A percentile compares a stretch with the other conserved stretches of the same genome.
phyloP scores from a whole-genome alignment of 2,113 vertebrate genomes.

The Mesocricetus auratus region DNA sequence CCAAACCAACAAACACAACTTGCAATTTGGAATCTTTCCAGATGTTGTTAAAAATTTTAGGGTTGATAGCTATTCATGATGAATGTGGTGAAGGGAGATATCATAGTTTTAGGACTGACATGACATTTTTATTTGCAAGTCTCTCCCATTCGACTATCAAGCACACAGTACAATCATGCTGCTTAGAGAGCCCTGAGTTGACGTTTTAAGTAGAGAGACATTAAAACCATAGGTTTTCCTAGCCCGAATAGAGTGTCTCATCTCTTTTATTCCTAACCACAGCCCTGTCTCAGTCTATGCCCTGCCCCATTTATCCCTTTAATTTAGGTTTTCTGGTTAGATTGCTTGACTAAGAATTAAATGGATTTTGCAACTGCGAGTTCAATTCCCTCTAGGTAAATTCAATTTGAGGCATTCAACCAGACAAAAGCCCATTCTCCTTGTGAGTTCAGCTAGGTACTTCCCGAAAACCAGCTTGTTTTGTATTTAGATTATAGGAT shows the following conservation, averaged over 20 bases:
- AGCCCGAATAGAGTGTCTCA: constrained; percentile 1
- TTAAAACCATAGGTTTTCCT: constrained; percentile 3
- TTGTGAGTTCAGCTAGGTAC: not conserved
- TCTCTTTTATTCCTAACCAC: not conserved
- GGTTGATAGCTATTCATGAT: not conserved
- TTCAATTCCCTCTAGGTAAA: constrained; percentile 30
- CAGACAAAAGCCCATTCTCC: not conserved
- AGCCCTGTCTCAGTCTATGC: not conserved
- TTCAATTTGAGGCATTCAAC: constrained; percentile 34
- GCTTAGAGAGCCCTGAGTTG: not conserved
- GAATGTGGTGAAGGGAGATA: not conserved
- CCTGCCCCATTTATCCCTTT: constrained; percentile 22
- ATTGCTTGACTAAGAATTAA: constrained; percentile 36
- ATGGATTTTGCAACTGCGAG: constrained; percentile 42
- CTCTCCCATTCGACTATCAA: not conserved
- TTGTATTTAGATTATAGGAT: constrained; percentile 20
- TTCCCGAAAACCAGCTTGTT: constrained; percentile 34
- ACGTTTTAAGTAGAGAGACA: not conserved
- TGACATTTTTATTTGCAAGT: constrained; percentile 39
- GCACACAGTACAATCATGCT: not conserved
- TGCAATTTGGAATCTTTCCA: constrained; percentile 51
- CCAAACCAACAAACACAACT: not conserved
- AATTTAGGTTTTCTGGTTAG: constrained; percentile 60
- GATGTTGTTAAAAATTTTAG: not conserved
- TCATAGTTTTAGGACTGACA: not conserved